Evolutionary conservation across 2,113 vertebrate species (phyloP), one percentile per base, ranked within the genome.

Genomic region (Pao palembangensis): DNA sequence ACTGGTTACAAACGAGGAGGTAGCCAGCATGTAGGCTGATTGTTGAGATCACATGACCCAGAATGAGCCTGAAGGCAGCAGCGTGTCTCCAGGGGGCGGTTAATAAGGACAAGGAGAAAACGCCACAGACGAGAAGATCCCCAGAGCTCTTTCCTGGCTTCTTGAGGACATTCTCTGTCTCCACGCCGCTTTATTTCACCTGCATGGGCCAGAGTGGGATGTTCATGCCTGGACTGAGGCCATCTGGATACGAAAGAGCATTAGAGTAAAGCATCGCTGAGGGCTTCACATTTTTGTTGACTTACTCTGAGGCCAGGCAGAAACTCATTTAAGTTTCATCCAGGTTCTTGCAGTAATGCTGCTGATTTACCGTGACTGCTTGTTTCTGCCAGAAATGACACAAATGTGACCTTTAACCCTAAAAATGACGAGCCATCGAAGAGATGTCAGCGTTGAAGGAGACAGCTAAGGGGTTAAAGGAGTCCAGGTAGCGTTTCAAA

Each of bases 1-100:
- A 19, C 8, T 67, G 59, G 64, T 69, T 80, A 72, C 43, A 50
- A 55, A 42, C 44, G 51, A 31, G 52, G 52, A 17, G 47, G 8
- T 51, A 20, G 47, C 38, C 58, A 31, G 66, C 69, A 87, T 82
- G 75, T 58, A 73, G 79, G 73, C 54, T 82, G 85, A 79, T 79
- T 38, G 11, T 11, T 38, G 34, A 38, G 34, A 38, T 12, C 67
- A 65, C 54, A 56, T n/a, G n/a, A 48, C 51, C 64, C 71, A 79
- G 69, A 79, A 61, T 79, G 69, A 77, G 68, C 67, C 67, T 43
- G 58, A 64, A 76, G 75, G 56, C 23, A 3, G 42, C 28, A 23
- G 2, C 28, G 69, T 49, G 70, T 80, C 79, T 67, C n/a, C 64
- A 71, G 81, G 69, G 69, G 75, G 61, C 4, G 50, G 70, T 50